Conservation (phyloP, 2,888 invertebrate species). For the Acleris holmiana region DNA sequence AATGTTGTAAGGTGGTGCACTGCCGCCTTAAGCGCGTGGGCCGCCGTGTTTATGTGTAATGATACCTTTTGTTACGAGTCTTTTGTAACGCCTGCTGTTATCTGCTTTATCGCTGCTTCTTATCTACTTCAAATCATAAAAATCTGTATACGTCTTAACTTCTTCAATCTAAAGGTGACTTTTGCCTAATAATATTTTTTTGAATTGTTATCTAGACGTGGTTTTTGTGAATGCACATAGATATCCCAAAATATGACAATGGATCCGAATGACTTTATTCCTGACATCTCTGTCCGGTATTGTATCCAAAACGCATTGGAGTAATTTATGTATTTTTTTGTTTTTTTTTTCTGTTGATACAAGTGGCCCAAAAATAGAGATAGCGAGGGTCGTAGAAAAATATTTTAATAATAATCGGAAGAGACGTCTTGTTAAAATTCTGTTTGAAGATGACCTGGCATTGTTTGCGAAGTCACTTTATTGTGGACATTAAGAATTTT, state of each 20-base stretch:
- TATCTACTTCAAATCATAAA: conserved; percentile 46
- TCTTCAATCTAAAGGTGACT: conserved; percentile 7
- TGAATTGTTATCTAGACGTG: conserved; percentile 40
- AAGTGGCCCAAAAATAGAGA: conserved; percentile 57
- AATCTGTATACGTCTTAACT: background rate
- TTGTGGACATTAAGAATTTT: conserved; percentile 28
- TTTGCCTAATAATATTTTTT: conserved; percentile 36
- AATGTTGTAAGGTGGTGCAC: conserved; percentile 2
- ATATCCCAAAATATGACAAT: conserved; percentile 72
- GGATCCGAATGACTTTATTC: conserved; percentile 79
- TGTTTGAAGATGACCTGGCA: conserved; percentile 51
- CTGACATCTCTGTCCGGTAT: conserved; percentile 68
- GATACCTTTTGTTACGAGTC: conserved; percentile 71
- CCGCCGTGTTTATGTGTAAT: conserved; percentile 61
- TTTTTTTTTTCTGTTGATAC: conserved; percentile 70
- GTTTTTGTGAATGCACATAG: conserved; percentile 54
- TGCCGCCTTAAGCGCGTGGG: conserved; percentile 44
- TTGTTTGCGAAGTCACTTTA: conserved; percentile 46
- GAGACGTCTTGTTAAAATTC: conserved; percentile 48
- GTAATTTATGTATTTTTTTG: conserved; percentile 72
- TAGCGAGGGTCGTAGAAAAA: conserved; percentile 54
- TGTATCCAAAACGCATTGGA: conserved; percentile 57
- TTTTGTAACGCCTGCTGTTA: conserved; percentile 69
- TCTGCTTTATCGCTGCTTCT: conserved; percentile 76
- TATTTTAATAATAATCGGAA: conserved; percentile 56